A percentile compares a stretch with the other conserved stretches of the same genome.
Evolutionary conservation across 2,113 vertebrate genomes (phyloP).

Genomic region (zebrafish (Danio rerio)): GRCz12tu NC_133180.1:24932001-24932500

Average conservation of each 20-base stretch:
- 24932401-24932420: neutral
- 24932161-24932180: too few relatives aligned
- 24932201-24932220: neutral
- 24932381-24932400: neutral
- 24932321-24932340: neutral
- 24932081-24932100: neutral
- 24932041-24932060: neutral
- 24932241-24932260: neutral
- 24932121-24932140: too few relatives aligned
- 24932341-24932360: neutral
- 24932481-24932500: neutral
- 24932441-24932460: neutral
- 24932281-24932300: neutral
- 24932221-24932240: neutral
- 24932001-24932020: too few relatives aligned
- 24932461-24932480: conserved; percentile 19
- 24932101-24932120: too few relatives aligned
- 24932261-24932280: neutral
- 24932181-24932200: neutral
- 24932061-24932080: neutral
- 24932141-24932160: too few relatives aligned
- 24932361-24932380: neutral
- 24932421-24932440: neutral
- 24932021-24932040: too few relatives aligned
- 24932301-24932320: conserved; percentile 1